Evolutionary conservation across 2,113 vertebrate genomes (phyloP).

Genomic region (Petaurus breviceps): DNA sequence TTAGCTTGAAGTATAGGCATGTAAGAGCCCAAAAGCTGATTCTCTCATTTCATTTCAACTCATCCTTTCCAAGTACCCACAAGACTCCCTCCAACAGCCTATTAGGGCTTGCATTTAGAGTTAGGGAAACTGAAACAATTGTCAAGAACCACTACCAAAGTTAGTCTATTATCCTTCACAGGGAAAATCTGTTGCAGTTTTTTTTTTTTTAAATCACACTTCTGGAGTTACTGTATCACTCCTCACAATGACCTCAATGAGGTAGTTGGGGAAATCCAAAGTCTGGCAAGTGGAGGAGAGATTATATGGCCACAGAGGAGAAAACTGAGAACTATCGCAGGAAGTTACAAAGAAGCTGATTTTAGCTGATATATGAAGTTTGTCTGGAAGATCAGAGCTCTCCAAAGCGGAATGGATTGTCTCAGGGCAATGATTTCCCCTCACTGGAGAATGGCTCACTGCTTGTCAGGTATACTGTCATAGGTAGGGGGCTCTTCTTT

Average conservation of each 20-base stretch:
- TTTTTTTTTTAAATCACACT: not conserved
- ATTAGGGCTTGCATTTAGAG: not conserved
- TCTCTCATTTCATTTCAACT: not conserved
- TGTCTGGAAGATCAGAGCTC: not conserved
- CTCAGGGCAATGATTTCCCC: not conserved
- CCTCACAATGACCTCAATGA: not conserved
- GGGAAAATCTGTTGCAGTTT: not conserved
- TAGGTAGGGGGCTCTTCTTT: not conserved
- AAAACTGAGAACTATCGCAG: not conserved
- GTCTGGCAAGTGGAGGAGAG: not conserved
- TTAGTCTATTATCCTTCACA: not conserved
- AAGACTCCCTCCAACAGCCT: not conserved
- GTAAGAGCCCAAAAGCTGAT: not conserved
- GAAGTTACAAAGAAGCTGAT: not conserved
- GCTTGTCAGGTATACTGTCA: too few relatives aligned
- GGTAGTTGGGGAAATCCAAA: not conserved
- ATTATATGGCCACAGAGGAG: not conserved
- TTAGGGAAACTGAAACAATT: not conserved
- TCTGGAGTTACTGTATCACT: not conserved
- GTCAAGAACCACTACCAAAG: not conserved
- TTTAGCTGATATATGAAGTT: not conserved
- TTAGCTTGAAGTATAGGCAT: not conserved
- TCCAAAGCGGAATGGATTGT: not conserved
- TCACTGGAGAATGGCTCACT: too few relatives aligned
- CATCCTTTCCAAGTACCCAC: not conserved